Base-by-base conservation (phyloP, 1,140 invertebrate species). In the Euglossa dilemma region DNA sequence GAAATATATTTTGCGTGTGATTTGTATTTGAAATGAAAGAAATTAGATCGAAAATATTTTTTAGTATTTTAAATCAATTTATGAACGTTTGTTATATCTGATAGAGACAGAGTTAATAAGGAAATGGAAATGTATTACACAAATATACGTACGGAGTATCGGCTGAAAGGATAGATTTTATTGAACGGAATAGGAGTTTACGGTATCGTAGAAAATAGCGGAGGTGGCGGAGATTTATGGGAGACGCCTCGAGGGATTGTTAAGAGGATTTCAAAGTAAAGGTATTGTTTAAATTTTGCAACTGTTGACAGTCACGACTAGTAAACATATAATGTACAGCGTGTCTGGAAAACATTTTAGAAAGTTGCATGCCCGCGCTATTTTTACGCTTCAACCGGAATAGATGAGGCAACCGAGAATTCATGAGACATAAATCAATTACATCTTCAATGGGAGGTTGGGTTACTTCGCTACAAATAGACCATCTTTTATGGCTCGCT, bases 371-470 rank as follows among this genome's bases (percentile, higher is more conserved):
- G 43, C 45, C 23, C 23, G 7, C 64, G 6, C 7, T 67, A 67
- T 47, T 67, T 67, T 67, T n/a, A 16, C 23, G 20, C 23, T n/a
- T 45, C 11, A 45, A 67, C 18, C 0, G 20, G 64, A 47, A 45
- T 47, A n/a, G 43, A 45, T 67, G 43, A 47, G 12, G 64, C 45
- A 16, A n/a, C 12, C 23, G 43, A 45, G 64, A 45, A 45, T 67
- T 67, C 64, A 45, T 45, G 64, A n/a, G 36, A n/a, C 43, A 67
- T 67, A 67, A 67, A 67, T 67, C 64, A 67, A 45, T 67, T 45
- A 16, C 64, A 47, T 67, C 20, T n/a, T 43, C 8, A 67, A 47
- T 16, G 43, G 12, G 16, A 47, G 20, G 36, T 45, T 67, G 12
- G 1, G 20, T 43, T 20, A 64, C 36, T 64, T 64, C 18, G 64